Evolutionary conservation across 2,888 invertebrate species (phyloP), one percentile per base, ranked within the genome.

Genomic region (Scaptomyza cyrtandrae): DNA sequence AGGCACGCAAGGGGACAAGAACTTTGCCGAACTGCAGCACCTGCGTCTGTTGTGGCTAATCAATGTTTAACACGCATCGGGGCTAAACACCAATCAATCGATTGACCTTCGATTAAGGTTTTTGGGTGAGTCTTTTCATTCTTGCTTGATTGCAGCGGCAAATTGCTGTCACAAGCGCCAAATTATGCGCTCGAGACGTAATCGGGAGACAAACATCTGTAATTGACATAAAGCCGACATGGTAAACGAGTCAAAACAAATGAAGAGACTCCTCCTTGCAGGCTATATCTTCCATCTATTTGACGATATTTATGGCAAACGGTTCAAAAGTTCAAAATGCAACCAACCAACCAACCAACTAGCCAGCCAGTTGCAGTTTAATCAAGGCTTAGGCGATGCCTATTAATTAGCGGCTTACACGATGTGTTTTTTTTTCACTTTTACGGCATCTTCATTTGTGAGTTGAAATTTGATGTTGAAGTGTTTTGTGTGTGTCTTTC

Each of bases 221-320:
- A 83, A 83, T 88, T 83, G 83, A 83, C 83, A 88, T 85, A 79
- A 76, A 83, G 88, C 83, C 88, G 88, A 83, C 83, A 82, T 79
- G 75, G 53, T 79, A 79, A 87, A 80, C 86, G 86, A 85, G 49
- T n/a, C 53, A 69, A 64, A 86, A 73, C 71, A 62, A 66, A 71
- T 53, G 63, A 41, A 31, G 43, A 48, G 27, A 33, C 50, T 44
- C 45, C 55, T 31, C 19, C 57, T 37, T 31, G 65, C 56, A 54
- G 48, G 58, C 66, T 60, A 41, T 88, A 86, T 88, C 85, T 76
- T 50, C 66, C 86, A 85, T 88, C 88, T 86, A 67, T 70, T 41
- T 73, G 80, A 68, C 74, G 68, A 80, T 75, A 88, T 85, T 88
- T 85, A 85, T 85, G 89, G 78, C 78, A 71, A 67, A 43, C 53